These are phyloP conservation scores for Acyrthosiphon pisum DNA, from an alignment of 1,140 invertebrate genomes.

Conservation along the genomic window DNA sequence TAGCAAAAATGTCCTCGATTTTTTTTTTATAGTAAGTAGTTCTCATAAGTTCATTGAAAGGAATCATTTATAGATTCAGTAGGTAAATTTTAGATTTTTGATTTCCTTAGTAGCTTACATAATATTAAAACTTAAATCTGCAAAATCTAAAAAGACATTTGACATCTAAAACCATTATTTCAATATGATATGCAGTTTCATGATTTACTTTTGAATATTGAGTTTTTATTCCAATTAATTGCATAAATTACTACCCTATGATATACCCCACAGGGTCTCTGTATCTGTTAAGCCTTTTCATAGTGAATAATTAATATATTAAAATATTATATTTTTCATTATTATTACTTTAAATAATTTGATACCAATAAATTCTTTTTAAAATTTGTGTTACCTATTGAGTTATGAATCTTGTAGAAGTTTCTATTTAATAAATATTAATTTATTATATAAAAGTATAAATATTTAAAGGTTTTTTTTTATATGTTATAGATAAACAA, in stretches of 20 bases:
- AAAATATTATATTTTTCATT: neutral
- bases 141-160: no score
- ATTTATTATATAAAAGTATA: neutral
- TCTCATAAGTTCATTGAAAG: neutral
- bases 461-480: conserved; percentile 2
- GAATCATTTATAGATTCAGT: neutral
- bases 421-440: neutral
- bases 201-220: no score
- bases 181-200: neutral
- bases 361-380: no score
- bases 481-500: conserved; percentile 48
- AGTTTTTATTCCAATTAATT: neutral
- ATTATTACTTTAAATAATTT: neutral
- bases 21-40: neutral
- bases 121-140: no score
- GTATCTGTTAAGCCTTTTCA: neutral
- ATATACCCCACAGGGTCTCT: neutral
- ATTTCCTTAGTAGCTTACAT: no score
- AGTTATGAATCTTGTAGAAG: neutral
- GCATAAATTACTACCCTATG: neutral
- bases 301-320: neutral
- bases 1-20: neutral
- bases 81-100: no score
- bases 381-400: neutral
- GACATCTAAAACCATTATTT: no score